These are phyloP conservation scores for Poecilia latipinna DNA, from an alignment of 2,113 vertebrate species.

Conservation along the genomic window DNA sequence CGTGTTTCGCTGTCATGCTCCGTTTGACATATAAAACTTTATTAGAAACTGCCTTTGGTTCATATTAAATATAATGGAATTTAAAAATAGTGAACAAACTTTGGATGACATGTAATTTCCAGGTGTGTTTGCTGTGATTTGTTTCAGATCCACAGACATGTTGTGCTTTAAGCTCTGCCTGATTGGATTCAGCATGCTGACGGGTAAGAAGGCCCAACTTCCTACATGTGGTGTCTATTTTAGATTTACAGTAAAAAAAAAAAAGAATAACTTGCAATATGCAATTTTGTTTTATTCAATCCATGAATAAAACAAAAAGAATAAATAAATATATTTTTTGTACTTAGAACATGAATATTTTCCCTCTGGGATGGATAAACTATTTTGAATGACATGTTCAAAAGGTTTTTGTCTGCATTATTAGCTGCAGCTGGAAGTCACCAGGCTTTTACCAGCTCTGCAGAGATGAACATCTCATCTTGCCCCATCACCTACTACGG, in stretches of 20 bases:
- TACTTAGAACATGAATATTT: background rate
- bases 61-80: too few relatives aligned
- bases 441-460: conserved; percentile 37
- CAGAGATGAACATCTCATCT: conserved; percentile 46
- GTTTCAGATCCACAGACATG: conserved; percentile 34
- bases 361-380: background rate
- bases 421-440: conserved; percentile 26
- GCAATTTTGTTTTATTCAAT: too few relatives aligned
- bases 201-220: conserved; percentile 11
- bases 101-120: background rate
- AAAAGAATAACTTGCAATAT: too few relatives aligned
- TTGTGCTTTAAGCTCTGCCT: background rate
- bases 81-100: too few relatives aligned
- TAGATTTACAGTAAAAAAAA: too few relatives aligned
- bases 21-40: too few relatives aligned
- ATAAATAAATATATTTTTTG: too few relatives aligned
- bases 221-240: too few relatives aligned
- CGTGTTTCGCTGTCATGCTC: too few relatives aligned
- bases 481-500: conserved; percentile 55
- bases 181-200: conserved; percentile 14
- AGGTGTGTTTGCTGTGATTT: background rate
- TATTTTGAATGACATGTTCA: background rate
- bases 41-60: too few relatives aligned
- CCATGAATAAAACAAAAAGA: too few relatives aligned
- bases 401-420: background rate